Evolutionary conservation across 1,140 invertebrate genomes (phyloP), one percentile per base, ranked within the genome.

Genomic region (Anoplolepis gracilipes): DNA sequence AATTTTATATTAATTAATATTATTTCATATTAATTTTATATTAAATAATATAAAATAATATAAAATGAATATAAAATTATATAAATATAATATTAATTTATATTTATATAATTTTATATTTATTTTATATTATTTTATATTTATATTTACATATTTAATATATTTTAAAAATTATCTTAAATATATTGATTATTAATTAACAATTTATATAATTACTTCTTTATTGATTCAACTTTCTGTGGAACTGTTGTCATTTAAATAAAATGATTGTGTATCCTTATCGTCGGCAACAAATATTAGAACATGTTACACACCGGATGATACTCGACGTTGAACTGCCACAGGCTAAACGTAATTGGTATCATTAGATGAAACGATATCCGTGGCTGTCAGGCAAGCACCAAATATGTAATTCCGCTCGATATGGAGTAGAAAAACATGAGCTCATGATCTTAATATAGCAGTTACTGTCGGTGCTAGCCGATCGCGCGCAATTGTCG

Each of bases 361-460:
- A 36, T 5, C 22, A 55, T 79, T 13, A 30, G 33, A 67, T 67
- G 42, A 57, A 57, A 69, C 16, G 49, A 25, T 69, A 65, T 69
- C 33, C 25, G 22, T 79, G 76, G 4, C 59, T 64, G 42, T 67
- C 53, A 53, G 46, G 22, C 77, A 69, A 69, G 49, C 77, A 69
- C 64, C 77, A 69, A 79, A 79, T 69, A 79, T 79, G 77, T 69
- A 57, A 79, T 79, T 79, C 22, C 49, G 36, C 84, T 53, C 28
- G 57, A 65, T 78, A 85, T 67, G 82, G 75, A 85, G 10, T 65
- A 67, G 61, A 85, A 85, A 73, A 81, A 87, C 57, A 86, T 92
- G 91, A 92, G 82, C 81, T 91, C 91, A 92, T 85, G 70, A 76
- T 87, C 88, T 91, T 89, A 91, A 90, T 90, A 89, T 90, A 91